These are phyloP conservation scores for Melanotaenia nigrans DNA, from an alignment of 2,797 vertebrate species.

Conservation along the genomic window DNA sequence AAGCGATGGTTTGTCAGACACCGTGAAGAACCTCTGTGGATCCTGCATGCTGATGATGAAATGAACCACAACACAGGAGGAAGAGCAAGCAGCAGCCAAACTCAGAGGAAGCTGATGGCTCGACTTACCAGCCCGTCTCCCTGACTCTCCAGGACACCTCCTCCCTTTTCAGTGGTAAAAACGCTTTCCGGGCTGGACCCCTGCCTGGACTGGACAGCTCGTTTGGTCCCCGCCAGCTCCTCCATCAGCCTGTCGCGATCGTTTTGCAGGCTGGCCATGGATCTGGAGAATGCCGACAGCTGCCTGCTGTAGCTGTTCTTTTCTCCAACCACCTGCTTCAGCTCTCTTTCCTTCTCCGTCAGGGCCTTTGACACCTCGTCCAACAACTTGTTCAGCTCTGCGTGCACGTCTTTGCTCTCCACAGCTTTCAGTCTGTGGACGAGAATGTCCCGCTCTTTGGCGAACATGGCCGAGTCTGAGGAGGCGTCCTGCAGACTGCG, in stretches of 20 bases:
- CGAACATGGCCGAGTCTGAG: constrained; percentile 66
- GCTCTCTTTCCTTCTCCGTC: constrained; percentile 76
- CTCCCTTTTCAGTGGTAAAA: constrained; percentile 52
- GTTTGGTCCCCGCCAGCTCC: constrained; percentile 78
- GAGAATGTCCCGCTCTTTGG: constrained; percentile 79
- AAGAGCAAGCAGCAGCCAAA: constrained; percentile 57
- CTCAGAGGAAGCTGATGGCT: constrained; percentile 57
- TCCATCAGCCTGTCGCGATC: constrained; percentile 87
- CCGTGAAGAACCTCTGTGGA: background rate
- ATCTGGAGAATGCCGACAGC: constrained; percentile 86
- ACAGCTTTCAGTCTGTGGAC: constrained; percentile 61
- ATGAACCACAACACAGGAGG: constrained; percentile 39
- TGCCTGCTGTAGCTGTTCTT: constrained; percentile 79
- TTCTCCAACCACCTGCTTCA: constrained; percentile 77
- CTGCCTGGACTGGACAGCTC: constrained; percentile 72
- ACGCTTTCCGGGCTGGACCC: constrained; percentile 56
- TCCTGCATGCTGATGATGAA: constrained; percentile 60
- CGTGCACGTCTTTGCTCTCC: constrained; percentile 68
- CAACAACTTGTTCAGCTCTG: constrained; percentile 74
- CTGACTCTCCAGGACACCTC: constrained; percentile 63
- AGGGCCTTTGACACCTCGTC: constrained; percentile 78
- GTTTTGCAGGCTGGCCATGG: constrained; percentile 90
- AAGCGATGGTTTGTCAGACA: constrained; percentile 43
- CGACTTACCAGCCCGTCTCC: constrained; percentile 81
- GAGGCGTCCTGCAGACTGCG: constrained; percentile 73